These are phyloP conservation scores for Microctenopoma steveboyesi DNA, from an alignment of 2,797 vertebrate species.

Conservation along the genomic window DNA sequence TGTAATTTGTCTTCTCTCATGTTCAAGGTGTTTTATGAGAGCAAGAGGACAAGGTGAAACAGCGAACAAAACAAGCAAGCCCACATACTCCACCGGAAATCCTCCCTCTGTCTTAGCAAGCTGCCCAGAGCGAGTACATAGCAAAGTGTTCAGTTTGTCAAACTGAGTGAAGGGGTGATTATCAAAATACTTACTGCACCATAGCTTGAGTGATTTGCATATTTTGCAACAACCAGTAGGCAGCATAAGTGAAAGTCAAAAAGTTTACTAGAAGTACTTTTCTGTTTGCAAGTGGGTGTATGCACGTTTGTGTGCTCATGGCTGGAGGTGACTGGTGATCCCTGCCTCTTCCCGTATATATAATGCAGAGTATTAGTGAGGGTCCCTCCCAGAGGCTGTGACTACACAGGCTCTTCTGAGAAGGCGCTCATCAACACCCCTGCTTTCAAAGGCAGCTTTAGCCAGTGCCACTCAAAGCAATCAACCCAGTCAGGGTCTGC, in stretches of 20 bases:
- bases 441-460: constrained; percentile 83
- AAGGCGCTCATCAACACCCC: constrained; percentile 78
- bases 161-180: constrained; percentile 21
- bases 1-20: constrained; percentile 86
- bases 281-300: constrained; percentile 55
- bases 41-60: constrained; percentile 82
- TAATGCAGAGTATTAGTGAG: constrained; percentile 79
- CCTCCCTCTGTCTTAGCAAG: constrained; percentile 53
- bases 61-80: constrained; percentile 72
- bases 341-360: constrained; percentile 78
- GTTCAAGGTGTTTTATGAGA: constrained; percentile 86
- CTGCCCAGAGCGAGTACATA: constrained; percentile 22
- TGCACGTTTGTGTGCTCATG: constrained; percentile 54
- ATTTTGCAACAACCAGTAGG: constrained; percentile 40
- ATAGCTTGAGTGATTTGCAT: constrained; percentile 39
- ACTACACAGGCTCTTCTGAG: constrained; percentile 79
- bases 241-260: constrained; percentile 60
- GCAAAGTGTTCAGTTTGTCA: constrained; percentile 36
- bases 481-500: constrained; percentile 83
- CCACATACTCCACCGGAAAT: constrained; percentile 65
- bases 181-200: constrained; percentile 31
- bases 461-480: constrained; percentile 83
- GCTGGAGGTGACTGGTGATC: constrained; percentile 79
- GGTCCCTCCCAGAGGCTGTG: constrained; percentile 83
- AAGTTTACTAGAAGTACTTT: constrained; percentile 77